These are phyloP conservation scores for Ornithorhynchus anatinus DNA, from an alignment of 2,113 vertebrate species.

Conservation along the genomic window DNA sequence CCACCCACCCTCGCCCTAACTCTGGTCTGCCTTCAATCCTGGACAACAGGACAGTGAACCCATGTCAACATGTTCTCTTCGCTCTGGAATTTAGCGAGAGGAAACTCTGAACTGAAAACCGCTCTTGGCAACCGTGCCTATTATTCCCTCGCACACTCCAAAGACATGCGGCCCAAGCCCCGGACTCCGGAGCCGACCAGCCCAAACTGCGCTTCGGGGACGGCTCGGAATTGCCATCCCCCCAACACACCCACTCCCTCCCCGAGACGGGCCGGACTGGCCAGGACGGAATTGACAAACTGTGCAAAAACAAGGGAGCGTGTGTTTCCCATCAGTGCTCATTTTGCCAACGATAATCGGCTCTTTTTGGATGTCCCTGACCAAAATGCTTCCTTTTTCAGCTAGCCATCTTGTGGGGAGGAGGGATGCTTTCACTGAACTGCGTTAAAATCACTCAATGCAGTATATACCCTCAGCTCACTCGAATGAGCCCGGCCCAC, in stretches of 20 bases:
- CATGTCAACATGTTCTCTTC: background rate
- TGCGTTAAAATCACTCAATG: too few species aligned
- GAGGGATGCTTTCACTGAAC: too few species aligned
- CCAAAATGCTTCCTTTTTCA: too few species aligned
- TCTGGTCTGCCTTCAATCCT: background rate
- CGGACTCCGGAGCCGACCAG: background rate
- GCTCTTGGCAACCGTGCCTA: conserved; percentile 2
- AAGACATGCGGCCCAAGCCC: background rate
- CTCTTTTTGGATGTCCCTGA: too few species aligned
- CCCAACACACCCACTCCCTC: background rate
- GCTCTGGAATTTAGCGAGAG: background rate
- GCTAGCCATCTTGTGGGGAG: too few species aligned
- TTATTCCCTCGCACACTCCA: conserved; percentile 19
- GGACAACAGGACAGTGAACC: background rate
- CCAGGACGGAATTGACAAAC: background rate
- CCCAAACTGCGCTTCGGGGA: too few species aligned
- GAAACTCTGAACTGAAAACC: conserved; percentile 17
- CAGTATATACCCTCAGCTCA: too few species aligned
- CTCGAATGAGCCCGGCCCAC: too few species aligned
- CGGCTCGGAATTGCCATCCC: too few species aligned
- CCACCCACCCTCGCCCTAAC: background rate
- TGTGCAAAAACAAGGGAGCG: background rate
- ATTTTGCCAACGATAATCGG: background rate
- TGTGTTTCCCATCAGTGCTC: background rate
- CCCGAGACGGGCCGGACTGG: background rate